Percentiles rank a stretch among this genome's conserved stretches.
phyloP scores from a whole-genome alignment of 1,140 invertebrate species.

The Leptonema lineaticorne region DNA sequence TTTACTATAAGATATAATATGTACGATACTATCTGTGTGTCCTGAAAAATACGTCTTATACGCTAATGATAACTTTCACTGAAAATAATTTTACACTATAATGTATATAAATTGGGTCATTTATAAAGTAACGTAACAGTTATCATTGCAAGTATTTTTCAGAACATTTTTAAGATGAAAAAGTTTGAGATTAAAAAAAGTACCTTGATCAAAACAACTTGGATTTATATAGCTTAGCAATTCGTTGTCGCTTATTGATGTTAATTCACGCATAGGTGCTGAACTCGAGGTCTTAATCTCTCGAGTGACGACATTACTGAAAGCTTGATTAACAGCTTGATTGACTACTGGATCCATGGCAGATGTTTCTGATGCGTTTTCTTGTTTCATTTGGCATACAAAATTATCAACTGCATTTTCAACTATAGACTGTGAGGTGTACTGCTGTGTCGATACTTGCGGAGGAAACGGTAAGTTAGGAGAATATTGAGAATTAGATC shows the following conservation, averaged over 20 bases:
- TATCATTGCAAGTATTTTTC: no score
- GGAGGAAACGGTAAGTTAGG: conserved; percentile 48
- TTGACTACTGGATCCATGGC: conserved; percentile 57
- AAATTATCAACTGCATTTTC: conserved; percentile 28
- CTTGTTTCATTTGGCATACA: conserved; percentile 37
- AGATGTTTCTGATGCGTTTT: conserved; percentile 53
- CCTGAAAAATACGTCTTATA: no score
- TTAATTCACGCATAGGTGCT: conserved; percentile 65
- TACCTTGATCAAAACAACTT: conserved; percentile 80
- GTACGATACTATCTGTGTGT: no score
- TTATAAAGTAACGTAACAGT: no score
- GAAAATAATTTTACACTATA: no score
- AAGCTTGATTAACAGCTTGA: conserved; percentile 62
- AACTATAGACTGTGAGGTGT: conserved; percentile 20
- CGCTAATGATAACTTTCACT: no score
- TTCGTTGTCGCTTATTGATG: conserved; percentile 81
- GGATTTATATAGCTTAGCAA: conserved; percentile 83
- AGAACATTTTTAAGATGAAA: no score
- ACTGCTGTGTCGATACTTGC: conserved; percentile 47
- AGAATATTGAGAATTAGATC: conserved; percentile 44
- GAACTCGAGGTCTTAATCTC: conserved; percentile 59
- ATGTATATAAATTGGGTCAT: no score
- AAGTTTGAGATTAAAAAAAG: no score
- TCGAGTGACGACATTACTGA: conserved; percentile 62
- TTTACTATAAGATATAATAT: no score